Evolutionary conservation across 2,113 vertebrate genomes (phyloP).

Genomic region (Enhydra lutris): DNA sequence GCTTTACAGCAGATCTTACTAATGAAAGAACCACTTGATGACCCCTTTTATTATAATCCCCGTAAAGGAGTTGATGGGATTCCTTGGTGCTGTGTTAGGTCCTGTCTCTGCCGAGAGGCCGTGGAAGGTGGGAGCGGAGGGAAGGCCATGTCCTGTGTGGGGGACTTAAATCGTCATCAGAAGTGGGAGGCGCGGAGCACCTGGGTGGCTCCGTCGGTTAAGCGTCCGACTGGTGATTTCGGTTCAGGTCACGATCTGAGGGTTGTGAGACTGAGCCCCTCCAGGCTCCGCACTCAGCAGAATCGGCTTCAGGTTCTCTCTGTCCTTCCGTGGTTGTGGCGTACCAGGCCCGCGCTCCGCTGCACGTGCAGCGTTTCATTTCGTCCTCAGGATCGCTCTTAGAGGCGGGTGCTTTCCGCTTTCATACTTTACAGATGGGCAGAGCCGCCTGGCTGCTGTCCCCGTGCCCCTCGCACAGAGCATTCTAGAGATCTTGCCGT

Average conservation of each 20-base stretch:
- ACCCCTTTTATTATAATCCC: background rate
- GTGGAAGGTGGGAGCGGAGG: background rate
- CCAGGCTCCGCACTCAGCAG: too few relatives aligned
- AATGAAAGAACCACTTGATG: background rate
- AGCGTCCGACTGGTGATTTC: background rate
- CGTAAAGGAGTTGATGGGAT: background rate
- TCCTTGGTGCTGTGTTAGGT: background rate
- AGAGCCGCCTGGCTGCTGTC: background rate
- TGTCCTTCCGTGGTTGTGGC: background rate
- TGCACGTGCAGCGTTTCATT: background rate
- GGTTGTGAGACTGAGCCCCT: background rate
- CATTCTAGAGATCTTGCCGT: rapidly evolving
- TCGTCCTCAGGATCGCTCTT: background rate
- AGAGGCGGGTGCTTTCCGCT: background rate
- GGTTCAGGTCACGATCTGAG: background rate
- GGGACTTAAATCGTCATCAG: background rate
- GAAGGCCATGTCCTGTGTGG: rapidly evolving
- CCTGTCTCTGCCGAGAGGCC: background rate
- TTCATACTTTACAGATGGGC: background rate
- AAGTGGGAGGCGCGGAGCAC: background rate
- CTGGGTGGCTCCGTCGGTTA: background rate
- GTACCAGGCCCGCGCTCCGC: background rate
- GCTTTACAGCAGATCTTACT: background rate
- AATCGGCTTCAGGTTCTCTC: background rate
- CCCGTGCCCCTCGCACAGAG: rapidly evolving